Conservation (phyloP, 2,797 vertebrate species). For the Anolis apletophallus region DNA sequence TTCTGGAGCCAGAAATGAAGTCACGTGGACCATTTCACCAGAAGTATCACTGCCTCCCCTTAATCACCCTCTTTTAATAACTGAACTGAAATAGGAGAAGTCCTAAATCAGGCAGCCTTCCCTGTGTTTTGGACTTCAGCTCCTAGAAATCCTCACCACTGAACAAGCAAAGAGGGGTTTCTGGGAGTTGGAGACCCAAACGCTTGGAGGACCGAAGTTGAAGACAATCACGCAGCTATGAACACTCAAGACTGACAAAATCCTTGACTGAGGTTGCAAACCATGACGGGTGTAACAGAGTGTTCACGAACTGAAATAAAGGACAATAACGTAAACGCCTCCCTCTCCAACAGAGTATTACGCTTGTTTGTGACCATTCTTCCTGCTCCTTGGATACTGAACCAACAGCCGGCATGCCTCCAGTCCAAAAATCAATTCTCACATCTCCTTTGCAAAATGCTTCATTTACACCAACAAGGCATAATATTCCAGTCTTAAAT, state of each 20-base stretch:
- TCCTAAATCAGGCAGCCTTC: not conserved
- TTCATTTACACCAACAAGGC: conserved; percentile 38
- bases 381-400: not conserved
- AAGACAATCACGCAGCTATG: not conserved
- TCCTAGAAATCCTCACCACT: too few relatives aligned
- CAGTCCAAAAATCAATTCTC: not conserved
- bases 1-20: not conserved
- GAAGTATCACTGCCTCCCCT: not conserved
- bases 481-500: not conserved
- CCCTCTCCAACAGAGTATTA: not conserved
- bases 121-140: too few relatives aligned
- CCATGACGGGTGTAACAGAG: not conserved
- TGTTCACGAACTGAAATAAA: not conserved
- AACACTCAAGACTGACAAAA: not conserved
- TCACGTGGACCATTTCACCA: not conserved
- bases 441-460: not conserved
- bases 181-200: too few relatives aligned
- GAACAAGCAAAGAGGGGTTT: too few relatives aligned
- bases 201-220: too few relatives aligned
- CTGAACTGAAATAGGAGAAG: not conserved
- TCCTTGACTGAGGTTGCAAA: not conserved
- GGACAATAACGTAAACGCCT: not conserved
- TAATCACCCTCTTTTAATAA: too few relatives aligned
- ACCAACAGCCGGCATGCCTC: too few relatives aligned
- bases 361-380: too few relatives aligned